Evolutionary conservation across 2,797 vertebrate genomes (phyloP).

Genomic region (Hoplostethus atlanticus): DNA sequence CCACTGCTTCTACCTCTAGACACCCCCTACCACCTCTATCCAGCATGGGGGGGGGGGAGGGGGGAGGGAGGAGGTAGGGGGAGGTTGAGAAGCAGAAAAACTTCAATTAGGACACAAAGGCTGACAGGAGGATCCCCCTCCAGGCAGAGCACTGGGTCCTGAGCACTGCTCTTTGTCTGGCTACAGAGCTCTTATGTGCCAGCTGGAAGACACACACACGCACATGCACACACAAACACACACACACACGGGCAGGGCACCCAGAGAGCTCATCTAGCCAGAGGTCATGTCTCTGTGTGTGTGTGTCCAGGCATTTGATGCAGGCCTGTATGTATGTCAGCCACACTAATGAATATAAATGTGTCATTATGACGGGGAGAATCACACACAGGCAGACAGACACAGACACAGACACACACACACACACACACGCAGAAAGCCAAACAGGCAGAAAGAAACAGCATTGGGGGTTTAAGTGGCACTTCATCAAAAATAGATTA

Average conservation of each 20-base stretch:
- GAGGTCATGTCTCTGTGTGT: constrained; percentile 38
- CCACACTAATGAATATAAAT: constrained; percentile 59
- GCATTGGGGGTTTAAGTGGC: constrained; percentile 33
- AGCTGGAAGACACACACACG: constrained; percentile 61
- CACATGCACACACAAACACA: constrained; percentile 13
- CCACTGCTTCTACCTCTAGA: constrained; percentile 41
- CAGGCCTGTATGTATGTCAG: constrained; percentile 21
- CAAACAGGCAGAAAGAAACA: constrained; percentile 4
- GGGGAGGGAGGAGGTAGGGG: constrained; percentile 16
- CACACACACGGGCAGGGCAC: constrained; percentile 36
- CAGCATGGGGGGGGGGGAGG: constrained; percentile 59
- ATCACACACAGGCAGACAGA: constrained; percentile 17
- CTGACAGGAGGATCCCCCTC: constrained; percentile 68
- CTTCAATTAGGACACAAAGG: constrained; percentile 87
- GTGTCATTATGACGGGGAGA: constrained; percentile 32
- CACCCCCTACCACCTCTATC: constrained; percentile 41
- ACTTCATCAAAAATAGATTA: constrained; percentile 78
- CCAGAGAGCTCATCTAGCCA: constrained; percentile 46
- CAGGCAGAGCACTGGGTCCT: constrained; percentile 54
- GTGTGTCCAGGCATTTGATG: constrained; percentile 54
- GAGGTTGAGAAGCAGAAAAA: constrained; percentile 77
- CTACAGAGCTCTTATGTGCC: constrained; percentile 62
- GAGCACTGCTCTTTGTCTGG: constrained; percentile 75
- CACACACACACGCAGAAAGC: constrained; percentile 16
- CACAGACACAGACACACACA: not conserved